These are phyloP conservation scores for Hyles euphorbiae DNA, from an alignment of 1,140 invertebrate species.

Conservation along the genomic window DNA sequence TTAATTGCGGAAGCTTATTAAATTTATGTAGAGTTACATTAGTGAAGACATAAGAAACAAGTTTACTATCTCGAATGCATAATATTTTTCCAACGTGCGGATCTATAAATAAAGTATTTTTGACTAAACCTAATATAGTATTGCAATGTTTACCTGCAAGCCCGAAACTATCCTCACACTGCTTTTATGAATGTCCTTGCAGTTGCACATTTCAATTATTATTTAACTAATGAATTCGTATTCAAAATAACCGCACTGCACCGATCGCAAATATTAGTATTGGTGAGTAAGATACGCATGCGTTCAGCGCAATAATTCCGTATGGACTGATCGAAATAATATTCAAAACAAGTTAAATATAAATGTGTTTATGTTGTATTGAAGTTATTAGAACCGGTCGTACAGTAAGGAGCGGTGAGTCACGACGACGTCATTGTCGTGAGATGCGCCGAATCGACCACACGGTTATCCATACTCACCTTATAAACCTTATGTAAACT, in stretches of 20 bases:
- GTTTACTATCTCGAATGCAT: too few species aligned
- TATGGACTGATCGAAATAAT: slow-evolving; percentile 34
- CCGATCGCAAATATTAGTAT: background rate
- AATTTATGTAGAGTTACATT: too few species aligned
- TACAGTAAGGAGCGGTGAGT: slow-evolving; percentile 22
- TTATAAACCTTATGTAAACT: background rate
- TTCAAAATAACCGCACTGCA: slow-evolving; percentile 2
- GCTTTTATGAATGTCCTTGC: slow-evolving; percentile 14
- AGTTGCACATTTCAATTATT: slow-evolving; percentile 37
- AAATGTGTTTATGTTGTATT: slow-evolving; percentile 26
- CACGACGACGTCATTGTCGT: slow-evolving; percentile 18
- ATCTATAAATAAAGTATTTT: too few species aligned
- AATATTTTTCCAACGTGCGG: too few species aligned
- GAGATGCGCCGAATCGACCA: slow-evolving; percentile 5
- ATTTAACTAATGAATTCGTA: background rate
- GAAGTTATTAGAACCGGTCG: slow-evolving; percentile 33
- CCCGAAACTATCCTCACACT: background rate
- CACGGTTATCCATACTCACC: background rate
- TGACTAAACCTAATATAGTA: too few species aligned
- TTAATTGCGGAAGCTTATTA: too few species aligned
- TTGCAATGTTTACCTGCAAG: background rate
- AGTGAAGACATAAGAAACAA: too few species aligned
- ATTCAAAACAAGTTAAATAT: slow-evolving; percentile 39
- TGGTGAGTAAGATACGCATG: slow-evolving; percentile 11
- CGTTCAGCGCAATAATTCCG: slow-evolving; percentile 25